Conservation (phyloP, 1,140 invertebrate genomes). For the Zaprionus davidi region DNA sequence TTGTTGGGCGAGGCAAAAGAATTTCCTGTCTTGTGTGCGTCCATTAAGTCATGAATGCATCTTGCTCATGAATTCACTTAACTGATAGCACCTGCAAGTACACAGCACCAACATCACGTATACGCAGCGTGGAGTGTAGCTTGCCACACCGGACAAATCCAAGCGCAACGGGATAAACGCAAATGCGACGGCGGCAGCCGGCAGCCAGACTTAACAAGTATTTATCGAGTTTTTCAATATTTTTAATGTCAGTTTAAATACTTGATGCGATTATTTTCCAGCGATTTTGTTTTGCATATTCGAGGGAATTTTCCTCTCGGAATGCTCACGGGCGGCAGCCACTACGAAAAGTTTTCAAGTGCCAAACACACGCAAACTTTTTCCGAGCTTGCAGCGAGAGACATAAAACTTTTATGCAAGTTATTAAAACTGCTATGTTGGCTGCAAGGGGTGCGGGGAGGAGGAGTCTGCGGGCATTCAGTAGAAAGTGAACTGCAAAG, state of each 20-base stretch:
- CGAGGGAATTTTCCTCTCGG: constrained; percentile 3
- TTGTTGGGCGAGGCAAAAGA: neutral
- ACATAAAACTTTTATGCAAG: constrained; percentile 78
- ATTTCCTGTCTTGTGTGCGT: neutral
- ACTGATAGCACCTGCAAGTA: neutral
- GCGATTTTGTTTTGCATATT: constrained; percentile 71
- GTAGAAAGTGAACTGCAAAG: constrained; percentile 6
- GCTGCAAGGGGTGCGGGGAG: neutral
- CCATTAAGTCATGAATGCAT: neutral
- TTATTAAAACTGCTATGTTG: constrained; percentile 73
- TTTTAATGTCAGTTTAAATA: constrained; percentile 82
- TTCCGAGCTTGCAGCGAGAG: constrained; percentile 71
- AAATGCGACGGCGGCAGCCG: constrained; percentile 15
- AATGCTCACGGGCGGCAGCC: neutral
- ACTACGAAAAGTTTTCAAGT: constrained; percentile 63
- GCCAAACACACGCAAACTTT: constrained; percentile 80
- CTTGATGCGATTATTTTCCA: constrained; percentile 79
- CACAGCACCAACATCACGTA: constrained; percentile 36
- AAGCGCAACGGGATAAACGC: constrained; percentile 25
- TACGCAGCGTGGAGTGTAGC: constrained; percentile 40
- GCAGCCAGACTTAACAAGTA: constrained; percentile 71
- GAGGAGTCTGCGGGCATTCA: neutral
- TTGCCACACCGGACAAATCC: neutral
- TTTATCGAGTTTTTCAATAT: constrained; percentile 82
- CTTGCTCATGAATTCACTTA: neutral